Base-by-base conservation (phyloP, 2,113 vertebrate species). In the Delphinapterus leucas region DNA sequence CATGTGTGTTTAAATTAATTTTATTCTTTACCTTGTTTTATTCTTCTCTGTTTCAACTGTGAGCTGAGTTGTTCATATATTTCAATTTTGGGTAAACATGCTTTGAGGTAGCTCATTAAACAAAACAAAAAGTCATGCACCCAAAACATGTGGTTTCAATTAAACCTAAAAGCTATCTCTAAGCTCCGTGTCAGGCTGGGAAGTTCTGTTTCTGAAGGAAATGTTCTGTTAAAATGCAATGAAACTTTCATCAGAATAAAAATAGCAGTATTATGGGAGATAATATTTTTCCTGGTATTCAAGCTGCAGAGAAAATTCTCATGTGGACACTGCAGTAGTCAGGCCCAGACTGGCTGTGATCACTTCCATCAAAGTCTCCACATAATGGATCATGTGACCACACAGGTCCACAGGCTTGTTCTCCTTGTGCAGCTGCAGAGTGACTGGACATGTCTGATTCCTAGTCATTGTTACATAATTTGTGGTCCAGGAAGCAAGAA, bases 101-200 rank as follows among this genome's bases (percentile, higher is more conserved):
- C n/a, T 90, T 94, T 60, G 68, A 96, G 28, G 36, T 71, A 53
- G 11, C 21, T 96, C 17, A 86, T 82, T 79, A 93, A 83, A 63
- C 63, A 92, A 88, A 88, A 33, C 38, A 80, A 61, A 49, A 93
- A 74, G 2, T 81, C 13, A 92, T 6, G 5, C 10, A 71, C 2
- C 9, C 10, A 61, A 94, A 92, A 53, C 12, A 83, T 71, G 44
- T 0, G 9, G 55, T 60, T 88, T 77, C 36, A 12, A 47, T 4
- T 47, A 53, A 63, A n/a, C 44, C 47, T 61, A 76, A 90, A 61
- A 53, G 13, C 17, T 58, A 47, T 71, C 25, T 83, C 49, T 68
- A 87, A 74, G 12, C 47, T 87, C 9, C 2, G 55, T 71, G 21
- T 76, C 13, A 23, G 36, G 81, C 3, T 63, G n/a, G 49, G 38